Percentiles rank a stretch among this genome's conserved stretches.
phyloP scores from a whole-genome alignment of 2,888 invertebrate species.

The Sarcophaga carnaria region DNA sequence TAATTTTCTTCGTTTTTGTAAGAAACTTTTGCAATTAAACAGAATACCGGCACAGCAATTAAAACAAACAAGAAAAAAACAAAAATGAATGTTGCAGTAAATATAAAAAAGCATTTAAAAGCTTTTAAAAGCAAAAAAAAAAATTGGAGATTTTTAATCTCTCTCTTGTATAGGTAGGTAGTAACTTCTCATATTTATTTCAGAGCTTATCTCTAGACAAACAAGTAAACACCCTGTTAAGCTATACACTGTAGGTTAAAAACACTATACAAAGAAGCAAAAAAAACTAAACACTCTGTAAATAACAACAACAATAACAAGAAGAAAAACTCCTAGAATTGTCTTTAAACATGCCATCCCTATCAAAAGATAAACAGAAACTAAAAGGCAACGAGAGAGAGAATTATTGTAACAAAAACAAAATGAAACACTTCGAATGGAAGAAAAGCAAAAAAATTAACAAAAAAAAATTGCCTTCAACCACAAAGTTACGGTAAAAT shows the following conservation, averaged over 20 bases:
- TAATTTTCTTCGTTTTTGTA: too few species aligned
- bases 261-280: neutral
- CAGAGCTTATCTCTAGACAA: too few species aligned
- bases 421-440: neutral
- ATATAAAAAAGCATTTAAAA: too few species aligned
- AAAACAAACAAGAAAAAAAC: too few species aligned
- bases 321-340: conserved; percentile 5
- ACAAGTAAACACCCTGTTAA: neutral
- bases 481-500: conserved; percentile 46
- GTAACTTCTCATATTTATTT: too few species aligned
- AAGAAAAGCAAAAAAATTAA: neutral
- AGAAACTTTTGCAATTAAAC: too few species aligned
- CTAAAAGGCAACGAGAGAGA: neutral
- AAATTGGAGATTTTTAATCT: too few species aligned
- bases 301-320: neutral
- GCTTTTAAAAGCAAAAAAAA: too few species aligned
- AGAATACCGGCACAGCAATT: too few species aligned
- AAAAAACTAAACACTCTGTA: neutral
- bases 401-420: neutral
- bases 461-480: conserved; percentile 2
- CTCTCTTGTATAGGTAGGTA: too few species aligned
- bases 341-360: conserved; percentile 40
- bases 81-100: too few species aligned
- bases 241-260: neutral
- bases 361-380: neutral